Percentiles rank a stretch among this genome's conserved stretches.
phyloP scores from a whole-genome alignment of 2,888 invertebrate species.

The Drosophila fungiperda region DNA sequence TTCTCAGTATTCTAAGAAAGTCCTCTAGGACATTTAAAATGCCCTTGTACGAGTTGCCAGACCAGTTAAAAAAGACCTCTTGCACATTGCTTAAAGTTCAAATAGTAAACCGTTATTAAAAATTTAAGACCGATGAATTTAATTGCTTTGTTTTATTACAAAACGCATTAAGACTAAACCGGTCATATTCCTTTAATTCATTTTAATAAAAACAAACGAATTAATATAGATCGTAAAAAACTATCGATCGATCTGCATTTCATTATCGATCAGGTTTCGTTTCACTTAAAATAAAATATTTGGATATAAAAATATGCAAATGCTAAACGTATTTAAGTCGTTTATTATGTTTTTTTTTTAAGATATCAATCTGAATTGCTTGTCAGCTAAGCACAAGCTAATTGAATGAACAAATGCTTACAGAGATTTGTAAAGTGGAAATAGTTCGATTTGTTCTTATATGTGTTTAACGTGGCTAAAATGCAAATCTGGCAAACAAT shows the following conservation, averaged over 20 bases:
- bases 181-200: not conserved
- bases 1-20: constrained; percentile 21
- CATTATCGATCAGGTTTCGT: constrained; percentile 51
- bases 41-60: not conserved
- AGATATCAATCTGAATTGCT: constrained; percentile 6
- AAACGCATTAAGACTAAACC: constrained; percentile 1
- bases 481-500: constrained; percentile 61
- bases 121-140: not conserved
- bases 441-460: constrained; percentile 23
- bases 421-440: constrained; percentile 13
- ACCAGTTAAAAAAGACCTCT: not conserved
- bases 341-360: not conserved
- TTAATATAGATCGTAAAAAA: constrained; percentile 39
- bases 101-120: not conserved
- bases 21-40: constrained; percentile 10
- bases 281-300: constrained; percentile 7
- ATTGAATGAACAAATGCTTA: constrained; percentile 31
- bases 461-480: constrained; percentile 39
- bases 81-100: not conserved
- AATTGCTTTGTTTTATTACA: not conserved
- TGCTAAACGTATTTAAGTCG: not conserved
- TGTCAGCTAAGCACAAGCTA: too few relatives aligned
- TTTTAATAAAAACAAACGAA: constrained; percentile 9
- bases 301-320: not conserved
- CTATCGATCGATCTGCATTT: constrained; percentile 23